A percentile compares a stretch with the other conserved stretches of the same genome.
These are phyloP conservation scores for Poicephalus gulielmi DNA, from an alignment of 2,113 vertebrate species.

Conservation along the genomic window DNA sequence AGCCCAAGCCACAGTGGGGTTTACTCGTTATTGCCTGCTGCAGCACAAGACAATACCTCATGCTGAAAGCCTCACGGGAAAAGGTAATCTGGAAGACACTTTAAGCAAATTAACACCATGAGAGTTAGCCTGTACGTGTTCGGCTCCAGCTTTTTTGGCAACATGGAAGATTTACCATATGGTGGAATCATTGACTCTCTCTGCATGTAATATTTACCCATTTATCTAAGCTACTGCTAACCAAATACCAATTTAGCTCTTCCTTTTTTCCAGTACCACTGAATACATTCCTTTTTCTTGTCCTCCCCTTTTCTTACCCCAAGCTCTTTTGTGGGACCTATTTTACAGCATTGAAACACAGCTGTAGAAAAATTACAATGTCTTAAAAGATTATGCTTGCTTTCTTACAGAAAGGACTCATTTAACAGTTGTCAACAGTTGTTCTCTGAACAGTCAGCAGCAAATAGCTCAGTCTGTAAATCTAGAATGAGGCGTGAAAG, in stretches of 20 bases:
- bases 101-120: not conserved
- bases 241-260: not conserved
- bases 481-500: not conserved
- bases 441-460: not conserved
- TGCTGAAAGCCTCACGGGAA: not conserved
- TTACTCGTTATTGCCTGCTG: not conserved
- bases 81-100: not conserved
- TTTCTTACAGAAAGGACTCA: not conserved
- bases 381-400: not conserved
- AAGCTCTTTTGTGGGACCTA: not conserved
- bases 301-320: not conserved
- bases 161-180: not conserved
- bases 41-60: not conserved
- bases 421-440: not conserved
- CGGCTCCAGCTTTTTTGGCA: not conserved
- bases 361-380: not conserved
- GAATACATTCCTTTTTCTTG: not conserved
- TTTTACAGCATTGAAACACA: not conserved
- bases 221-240: not conserved
- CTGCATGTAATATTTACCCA: not conserved
- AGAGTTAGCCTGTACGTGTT: not conserved
- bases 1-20: not conserved
- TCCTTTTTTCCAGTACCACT: not conserved
- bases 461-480: not conserved
- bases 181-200: not conserved